These are phyloP conservation scores for Pangasius larnaudii DNA, from an alignment of 2,797 vertebrate genomes.

Conservation along the genomic window DNA sequence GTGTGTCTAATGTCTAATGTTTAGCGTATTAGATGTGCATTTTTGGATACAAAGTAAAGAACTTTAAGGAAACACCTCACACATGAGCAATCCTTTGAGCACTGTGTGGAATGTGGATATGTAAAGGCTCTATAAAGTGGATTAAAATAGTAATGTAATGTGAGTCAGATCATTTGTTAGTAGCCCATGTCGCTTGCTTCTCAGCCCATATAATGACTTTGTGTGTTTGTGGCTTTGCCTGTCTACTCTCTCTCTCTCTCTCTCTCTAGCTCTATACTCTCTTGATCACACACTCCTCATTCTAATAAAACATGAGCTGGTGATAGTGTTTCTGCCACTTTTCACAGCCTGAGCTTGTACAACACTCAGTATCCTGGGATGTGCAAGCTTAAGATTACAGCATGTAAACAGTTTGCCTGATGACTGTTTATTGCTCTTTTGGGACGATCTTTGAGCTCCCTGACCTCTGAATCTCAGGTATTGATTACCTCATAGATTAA, in stretches of 20 bases:
- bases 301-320: not conserved
- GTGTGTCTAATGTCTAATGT: not conserved
- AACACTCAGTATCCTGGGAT: not conserved
- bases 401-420: not conserved
- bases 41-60: not conserved
- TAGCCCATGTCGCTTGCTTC: not conserved
- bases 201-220: not conserved
- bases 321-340: not conserved
- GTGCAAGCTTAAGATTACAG: not conserved
- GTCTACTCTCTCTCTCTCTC: not conserved
- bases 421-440: not conserved
- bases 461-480: not conserved
- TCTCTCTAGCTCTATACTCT: not conserved
- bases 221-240: not conserved
- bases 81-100: not conserved
- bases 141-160: not conserved
- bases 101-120: not conserved
- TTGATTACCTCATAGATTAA: not conserved
- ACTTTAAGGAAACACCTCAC: not conserved
- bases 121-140: not conserved
- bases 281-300: not conserved
- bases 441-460: not conserved
- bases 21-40: not conserved
- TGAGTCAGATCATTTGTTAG: not conserved
- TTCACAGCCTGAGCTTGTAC: not conserved